Evolutionary conservation across 2,797 vertebrate species (phyloP), one percentile per base, ranked within the genome.

Genomic region (Sebastiscus albofasciatus): DNA sequence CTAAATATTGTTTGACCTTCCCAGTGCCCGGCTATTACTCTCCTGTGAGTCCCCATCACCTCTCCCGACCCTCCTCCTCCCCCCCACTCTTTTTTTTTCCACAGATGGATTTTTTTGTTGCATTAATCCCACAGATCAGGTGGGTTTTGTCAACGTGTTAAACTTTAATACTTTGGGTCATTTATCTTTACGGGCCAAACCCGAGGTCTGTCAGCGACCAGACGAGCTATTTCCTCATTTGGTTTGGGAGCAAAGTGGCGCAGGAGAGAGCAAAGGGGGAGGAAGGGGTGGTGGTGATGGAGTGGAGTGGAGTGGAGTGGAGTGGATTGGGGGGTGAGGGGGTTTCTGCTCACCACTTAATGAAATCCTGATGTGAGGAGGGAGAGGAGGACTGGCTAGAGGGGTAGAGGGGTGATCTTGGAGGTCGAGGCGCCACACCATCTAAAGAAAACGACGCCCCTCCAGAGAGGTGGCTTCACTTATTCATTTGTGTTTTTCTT

Each of bases 221-320:
- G 96, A 96, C 96, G 89, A 95, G 95, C 96, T 92, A 96, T 96
- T 97, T 97, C 97, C 97, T 97, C 96, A 92, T 95, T 94, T 93
- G 92, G 84, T 94, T 94, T 94, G 90, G 80, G 89, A 95, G 92
- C 90, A 93, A 93, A 94, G 94, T 93, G 92, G 92, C 46, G 83
- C 91, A 90, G 87, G 75, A 92, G 90, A 91, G 89, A 70, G 33
- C 67, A 72, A 42, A 77, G 34, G 81, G 70, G 31, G 29, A 2
- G 52, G 34, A 55, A n/a, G 55, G 2, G 39, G 67, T n/a, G 66
- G 80, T 16, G 60, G 71, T 54, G 73, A 67, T 58, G 84, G 42
- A 46, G 42, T 46, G 42, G 42, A 46, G 42, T 46, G 42, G 87
- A 90, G 87, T 85, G 77, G 87, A 90, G 87, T 85, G 78, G 87